These are phyloP conservation scores for Hecatera dysodea DNA, from an alignment of 2,888 invertebrate species.

Conservation along the genomic window DNA sequence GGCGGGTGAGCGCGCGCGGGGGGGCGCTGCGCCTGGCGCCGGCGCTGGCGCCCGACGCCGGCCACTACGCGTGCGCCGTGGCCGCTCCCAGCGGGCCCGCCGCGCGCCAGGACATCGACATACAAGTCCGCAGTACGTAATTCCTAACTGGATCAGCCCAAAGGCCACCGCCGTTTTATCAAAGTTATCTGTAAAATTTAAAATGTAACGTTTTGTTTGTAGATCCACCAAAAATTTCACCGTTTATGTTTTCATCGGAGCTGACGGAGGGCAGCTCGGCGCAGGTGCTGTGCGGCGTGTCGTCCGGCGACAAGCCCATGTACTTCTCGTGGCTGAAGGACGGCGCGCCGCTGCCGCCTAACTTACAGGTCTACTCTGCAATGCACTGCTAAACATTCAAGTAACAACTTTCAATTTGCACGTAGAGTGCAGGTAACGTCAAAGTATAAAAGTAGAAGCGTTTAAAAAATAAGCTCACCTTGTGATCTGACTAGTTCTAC, in stretches of 20 bases:
- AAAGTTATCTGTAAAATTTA: not conserved
- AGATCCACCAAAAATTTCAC: constrained; percentile 96
- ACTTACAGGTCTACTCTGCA: constrained; percentile 88
- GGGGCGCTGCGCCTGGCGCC: constrained; percentile 80
- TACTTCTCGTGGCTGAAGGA: constrained; percentile 93
- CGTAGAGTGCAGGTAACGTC: not conserved
- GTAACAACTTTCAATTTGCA: not conserved
- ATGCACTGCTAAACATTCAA: not conserved
- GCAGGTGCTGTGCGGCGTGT: constrained; percentile 95
- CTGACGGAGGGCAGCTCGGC: constrained; percentile 95
- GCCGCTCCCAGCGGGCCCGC: constrained; percentile 93
- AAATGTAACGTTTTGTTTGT: constrained; percentile 8
- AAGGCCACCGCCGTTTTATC: not conserved
- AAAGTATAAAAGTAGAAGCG: no score
- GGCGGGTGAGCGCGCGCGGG: constrained; percentile 84
- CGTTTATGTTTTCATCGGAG: constrained; percentile 95
- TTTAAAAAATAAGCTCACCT: not conserved
- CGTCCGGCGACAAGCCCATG: constrained; percentile 93
- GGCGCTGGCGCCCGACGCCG: constrained; percentile 92
- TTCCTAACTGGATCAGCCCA: no score
- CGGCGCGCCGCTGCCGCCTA: constrained; percentile 90
- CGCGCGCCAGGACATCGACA: constrained; percentile 92
- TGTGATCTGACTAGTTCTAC: no score
- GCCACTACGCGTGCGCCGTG: constrained; percentile 94
- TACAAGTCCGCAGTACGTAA: constrained; percentile 92